These are phyloP conservation scores for Nematostella vectensis DNA, from an alignment of 92 coral and sea anemone genomes.

Conservation along the genomic window DNA sequence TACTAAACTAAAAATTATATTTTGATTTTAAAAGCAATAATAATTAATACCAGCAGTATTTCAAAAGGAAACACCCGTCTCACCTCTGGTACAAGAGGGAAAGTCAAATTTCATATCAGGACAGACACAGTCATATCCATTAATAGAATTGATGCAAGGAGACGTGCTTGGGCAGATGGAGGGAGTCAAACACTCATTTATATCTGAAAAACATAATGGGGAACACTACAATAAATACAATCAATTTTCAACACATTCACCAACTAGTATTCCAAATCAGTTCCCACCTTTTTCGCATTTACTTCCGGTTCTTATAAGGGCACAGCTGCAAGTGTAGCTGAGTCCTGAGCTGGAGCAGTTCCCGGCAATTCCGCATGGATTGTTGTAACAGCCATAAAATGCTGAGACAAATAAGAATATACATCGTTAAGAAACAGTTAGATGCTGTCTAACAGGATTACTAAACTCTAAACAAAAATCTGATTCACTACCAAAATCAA, in stretches of 20 bases:
- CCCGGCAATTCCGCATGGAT: neutral
- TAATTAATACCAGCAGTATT: no score
- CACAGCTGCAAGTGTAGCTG: neutral
- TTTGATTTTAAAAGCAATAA: no score
- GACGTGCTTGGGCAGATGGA: neutral
- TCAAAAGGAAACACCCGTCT: neutral
- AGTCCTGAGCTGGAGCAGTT: neutral
- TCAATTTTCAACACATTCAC: no score
- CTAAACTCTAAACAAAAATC: no score
- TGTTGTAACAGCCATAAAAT: neutral
- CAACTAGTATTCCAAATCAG: no score
- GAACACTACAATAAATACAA: no score
- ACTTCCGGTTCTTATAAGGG: neutral
- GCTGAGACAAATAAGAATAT: neutral
- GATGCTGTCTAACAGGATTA: no score
- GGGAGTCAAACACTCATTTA: neutral
- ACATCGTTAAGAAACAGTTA: no score
- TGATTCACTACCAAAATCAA: no score
- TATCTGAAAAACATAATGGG: neutral
- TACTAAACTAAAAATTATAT: no score
- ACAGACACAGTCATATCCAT: neutral
- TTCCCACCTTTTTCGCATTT: neutral
- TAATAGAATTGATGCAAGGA: neutral
- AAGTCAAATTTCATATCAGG: neutral
- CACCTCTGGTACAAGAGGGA: neutral